A percentile compares a stretch with the other conserved stretches of the same genome.
Evolutionary conservation across 1,140 invertebrate species (phyloP).

Genomic region (Meloidogyne hapla): DNA sequence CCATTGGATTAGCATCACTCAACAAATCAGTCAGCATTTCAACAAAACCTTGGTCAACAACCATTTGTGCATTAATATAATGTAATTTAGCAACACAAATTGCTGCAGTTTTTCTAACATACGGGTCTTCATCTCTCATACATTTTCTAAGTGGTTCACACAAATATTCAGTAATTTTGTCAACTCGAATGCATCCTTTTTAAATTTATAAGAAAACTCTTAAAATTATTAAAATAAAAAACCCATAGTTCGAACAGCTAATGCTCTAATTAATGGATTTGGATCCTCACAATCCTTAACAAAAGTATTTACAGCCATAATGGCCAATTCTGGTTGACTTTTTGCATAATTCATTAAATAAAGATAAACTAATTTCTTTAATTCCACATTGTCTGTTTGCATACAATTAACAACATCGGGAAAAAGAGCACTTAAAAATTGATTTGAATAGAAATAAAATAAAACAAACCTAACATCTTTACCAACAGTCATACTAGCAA

Average conservation of each 20-base stretch:
- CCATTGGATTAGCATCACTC: slow-evolving; percentile 99
- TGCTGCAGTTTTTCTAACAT: slow-evolving; percentile 97
- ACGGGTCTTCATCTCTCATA: slow-evolving; percentile 97
- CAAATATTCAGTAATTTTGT: slow-evolving; percentile 99
- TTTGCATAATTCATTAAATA: slow-evolving; percentile 99
- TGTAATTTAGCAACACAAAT: slow-evolving; percentile 96
- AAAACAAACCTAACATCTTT: slow-evolving; percentile 70
- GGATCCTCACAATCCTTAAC: slow-evolving; percentile 99
- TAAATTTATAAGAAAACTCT: not conserved
- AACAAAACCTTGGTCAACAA: slow-evolving; percentile 96
- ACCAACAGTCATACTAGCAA: slow-evolving; percentile 99
- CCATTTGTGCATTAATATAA: slow-evolving; percentile 94
- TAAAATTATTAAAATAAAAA: not conserved
- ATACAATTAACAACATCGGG: slow-evolving; percentile 99
- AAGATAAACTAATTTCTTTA: slow-evolving; percentile 98
- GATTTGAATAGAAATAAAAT: not conserved
- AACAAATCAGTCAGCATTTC: slow-evolving; percentile 93
- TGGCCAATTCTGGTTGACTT: slow-evolving; percentile 99
- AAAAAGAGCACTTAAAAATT: slow-evolving; percentile 76
- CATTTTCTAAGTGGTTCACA: slow-evolving; percentile 98
- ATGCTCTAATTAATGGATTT: slow-evolving; percentile 93
- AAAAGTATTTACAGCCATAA: slow-evolving; percentile 99
- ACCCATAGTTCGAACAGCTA: slow-evolving; percentile 98
- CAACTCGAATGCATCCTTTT: slow-evolving; percentile 84
- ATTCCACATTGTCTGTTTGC: slow-evolving; percentile 98